A percentile compares a stretch with the other conserved stretches of the same genome.
Conservation (phyloP, 1,140 invertebrate species). For the Eriosoma lanigerum region DNA sequence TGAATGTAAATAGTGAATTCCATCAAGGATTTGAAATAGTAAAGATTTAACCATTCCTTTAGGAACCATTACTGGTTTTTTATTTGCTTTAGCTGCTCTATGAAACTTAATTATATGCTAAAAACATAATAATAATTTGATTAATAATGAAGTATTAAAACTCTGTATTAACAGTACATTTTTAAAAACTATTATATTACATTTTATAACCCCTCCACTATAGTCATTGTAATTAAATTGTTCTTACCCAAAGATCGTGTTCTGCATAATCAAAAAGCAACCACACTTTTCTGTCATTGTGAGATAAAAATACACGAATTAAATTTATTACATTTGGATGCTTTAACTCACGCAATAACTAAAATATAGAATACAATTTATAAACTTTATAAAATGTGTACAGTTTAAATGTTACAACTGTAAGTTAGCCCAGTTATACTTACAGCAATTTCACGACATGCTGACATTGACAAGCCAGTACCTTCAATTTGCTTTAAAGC, state of each 20-base stretch:
- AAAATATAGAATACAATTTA: constrained; percentile 57
- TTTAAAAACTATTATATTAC: not conserved
- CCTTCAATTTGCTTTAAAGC: constrained; percentile 99
- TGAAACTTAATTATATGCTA: constrained; percentile 99
- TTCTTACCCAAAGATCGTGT: constrained; percentile 92
- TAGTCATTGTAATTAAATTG: no score
- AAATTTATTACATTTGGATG: constrained; percentile 98
- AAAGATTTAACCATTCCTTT: constrained; percentile 98
- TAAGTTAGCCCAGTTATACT: no score
- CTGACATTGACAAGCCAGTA: constrained; percentile 98
- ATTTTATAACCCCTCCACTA: no score
- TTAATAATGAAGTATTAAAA: no score
- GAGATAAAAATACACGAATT: constrained; percentile 95
- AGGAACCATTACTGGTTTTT: constrained; percentile 94
- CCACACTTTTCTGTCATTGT: constrained; percentile 97
- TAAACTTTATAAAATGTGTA: not conserved
- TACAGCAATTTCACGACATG: constrained; percentile 98
- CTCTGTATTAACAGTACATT: not conserved
- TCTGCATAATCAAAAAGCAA: constrained; percentile 98
- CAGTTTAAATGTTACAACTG: no score
- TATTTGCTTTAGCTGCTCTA: constrained; percentile 95
- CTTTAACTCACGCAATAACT: constrained; percentile 95
- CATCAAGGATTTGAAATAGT: constrained; percentile 97
- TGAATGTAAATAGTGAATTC: constrained; percentile 98
- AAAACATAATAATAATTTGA: constrained; percentile 50